Evolutionary conservation across 1,140 invertebrate genomes (phyloP), one percentile per base, ranked within the genome.

Genomic region (Dendrolimus kikuchii): DNA sequence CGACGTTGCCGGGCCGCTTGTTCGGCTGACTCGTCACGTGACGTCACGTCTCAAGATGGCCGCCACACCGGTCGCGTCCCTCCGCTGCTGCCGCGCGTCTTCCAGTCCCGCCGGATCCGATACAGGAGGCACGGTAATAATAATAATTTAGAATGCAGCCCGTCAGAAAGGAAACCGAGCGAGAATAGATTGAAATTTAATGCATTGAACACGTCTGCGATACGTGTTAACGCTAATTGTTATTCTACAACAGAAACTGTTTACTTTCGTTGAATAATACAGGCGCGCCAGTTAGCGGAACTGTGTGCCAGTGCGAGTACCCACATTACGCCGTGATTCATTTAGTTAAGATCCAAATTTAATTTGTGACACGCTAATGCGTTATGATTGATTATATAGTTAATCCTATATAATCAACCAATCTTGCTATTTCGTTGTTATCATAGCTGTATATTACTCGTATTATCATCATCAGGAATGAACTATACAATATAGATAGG

Each of bases 31-130:
- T 86, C 83, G 83, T 86, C 83, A 86, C 80, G 83, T 86, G 83
- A 86, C 83, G 83, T 86, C 83, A 86, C 80, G 78, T 86, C 82
- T 86, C 81, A 86, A 86, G 79, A 84, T 86, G 82, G 82, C 82
- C 74, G 82, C 77, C 78, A 70, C 60, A 76, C 79, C 77, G 81
- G 74, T 77, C 71, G 62, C 66, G 71, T 71, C 69, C 70, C 77
- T 73, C 77, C 69, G 66, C 71, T 71, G 37, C 48, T 37, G 44
- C 53, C 72, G 73, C 76, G 71, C 62, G 74, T 69, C 72, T 77
- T 71, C 76, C 74, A 78, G 74, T 74, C 74, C 74, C 78, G 74
- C 79, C 78, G 77, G 74, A 76, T 80, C 71, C 74, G 68, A 73
- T 70, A 69, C 68, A 66, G 68, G 70, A 71, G 23, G 60, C 72